Evolutionary conservation across 2,113 vertebrate species (phyloP), one percentile per base, ranked within the genome.

Genomic region (Mus spicilegus): DNA sequence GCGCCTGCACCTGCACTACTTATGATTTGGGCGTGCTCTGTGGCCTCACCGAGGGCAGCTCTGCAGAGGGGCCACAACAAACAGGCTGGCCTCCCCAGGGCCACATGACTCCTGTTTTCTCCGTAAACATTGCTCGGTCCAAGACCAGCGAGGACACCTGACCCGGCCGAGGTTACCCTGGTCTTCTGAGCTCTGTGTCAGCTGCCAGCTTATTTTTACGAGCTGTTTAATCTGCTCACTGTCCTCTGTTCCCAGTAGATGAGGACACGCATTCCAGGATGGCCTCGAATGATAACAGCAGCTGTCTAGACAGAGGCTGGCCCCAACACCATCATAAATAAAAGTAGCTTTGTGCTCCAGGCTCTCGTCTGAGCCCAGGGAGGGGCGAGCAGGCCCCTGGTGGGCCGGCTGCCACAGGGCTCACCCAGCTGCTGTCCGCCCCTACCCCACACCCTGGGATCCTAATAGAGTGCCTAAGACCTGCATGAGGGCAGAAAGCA

Each of bases 281-380:
- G 95, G 96, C 95, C 97, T 97, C 96, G 94, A 96, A 97, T 96
- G 97, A 97, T 98, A 97, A 98, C 96, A 96, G 97, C 98, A 97
- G 97, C 98, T 97, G 98, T 98, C 98, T 98, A 99, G 98, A 99
- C 98, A 84, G 98, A 98, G 98, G 98, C 97, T 95, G 61, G 88
- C 96, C 97, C 97, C 94, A 96, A 97, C 97, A 88, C 39, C 54
- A 80, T 96, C 96, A n/a, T 98, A 98, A 98, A 98, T 98, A 98
- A 98, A 98, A 98, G 97, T 61, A 98, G 95, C 95, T 94, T 93
- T 95, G 93, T 82, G 76, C 39, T 61, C 95, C 63, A 67, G 95
- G 82, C 84, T 91, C 80, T 67, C 75, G 33, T 90, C 84, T 46
- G 96, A 30, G 94, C 42, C 63, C 1, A 36, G 54, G 92, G 93